phyloP scores from a whole-genome alignment of 53 echinoderm and acorn worm genomes.

The Zoroaster sp. region DNA sequence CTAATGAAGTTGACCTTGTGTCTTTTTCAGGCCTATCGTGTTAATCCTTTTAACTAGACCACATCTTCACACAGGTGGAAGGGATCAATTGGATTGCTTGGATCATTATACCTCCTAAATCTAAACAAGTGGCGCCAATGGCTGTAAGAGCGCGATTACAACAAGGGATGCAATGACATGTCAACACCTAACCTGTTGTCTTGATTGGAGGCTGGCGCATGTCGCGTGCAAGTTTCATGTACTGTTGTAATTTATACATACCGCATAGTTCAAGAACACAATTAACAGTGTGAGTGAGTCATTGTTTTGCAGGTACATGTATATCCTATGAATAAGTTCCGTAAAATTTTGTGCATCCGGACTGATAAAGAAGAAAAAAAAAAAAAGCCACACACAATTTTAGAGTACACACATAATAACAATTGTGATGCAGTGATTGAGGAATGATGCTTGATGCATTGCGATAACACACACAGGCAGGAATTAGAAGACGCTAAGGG shows the following conservation, averaged over 20 bases:
- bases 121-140: constrained; percentile 5
- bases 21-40: background rate
- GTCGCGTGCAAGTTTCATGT: constrained; percentile 1
- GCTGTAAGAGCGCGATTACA: background rate
- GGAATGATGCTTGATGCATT: background rate
- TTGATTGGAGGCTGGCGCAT: background rate
- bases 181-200: constrained; percentile 38
- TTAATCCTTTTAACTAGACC: constrained; percentile 34
- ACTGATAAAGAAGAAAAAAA: constrained; percentile 12
- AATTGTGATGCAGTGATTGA: background rate
- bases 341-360: constrained; percentile 46
- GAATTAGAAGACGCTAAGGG: background rate
- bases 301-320: constrained; percentile 39
- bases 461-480: background rate
- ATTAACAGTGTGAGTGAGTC: constrained; percentile 31
- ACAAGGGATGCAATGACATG: constrained; percentile 30
- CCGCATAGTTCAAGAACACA: constrained; percentile 34
- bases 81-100: constrained; percentile 10
- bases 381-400: background rate
- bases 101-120: background rate
- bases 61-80: constrained; percentile 28
- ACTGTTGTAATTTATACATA: background rate
- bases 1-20: background rate
- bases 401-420: background rate
- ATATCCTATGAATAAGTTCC: constrained; percentile 57